phyloP scores from a whole-genome alignment of 2,888 invertebrate species.

The Apocheima hispidaria region DNA sequence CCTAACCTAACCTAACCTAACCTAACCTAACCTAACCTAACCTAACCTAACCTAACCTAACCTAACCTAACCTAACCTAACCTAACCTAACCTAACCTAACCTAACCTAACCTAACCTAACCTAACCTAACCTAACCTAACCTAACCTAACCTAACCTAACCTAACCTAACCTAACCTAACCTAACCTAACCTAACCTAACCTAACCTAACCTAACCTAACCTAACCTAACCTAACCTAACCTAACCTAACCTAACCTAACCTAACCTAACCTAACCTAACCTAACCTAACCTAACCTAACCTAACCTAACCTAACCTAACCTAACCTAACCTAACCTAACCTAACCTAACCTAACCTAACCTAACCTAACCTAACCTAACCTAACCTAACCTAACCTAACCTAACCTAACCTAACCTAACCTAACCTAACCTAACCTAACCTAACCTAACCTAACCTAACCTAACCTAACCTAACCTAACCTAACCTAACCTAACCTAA shows the following conservation, averaged over 20 bases:
- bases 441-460: constrained; percentile 23
- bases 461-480: constrained; percentile 23
- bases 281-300: constrained; percentile 27
- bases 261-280: constrained; percentile 27
- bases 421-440: constrained; percentile 24
- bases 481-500: constrained; percentile 23
- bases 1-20: constrained; percentile 29
- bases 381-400: constrained; percentile 26
- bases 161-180: constrained; percentile 27
- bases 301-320: constrained; percentile 27
- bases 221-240: constrained; percentile 26
- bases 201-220: constrained; percentile 28
- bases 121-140: constrained; percentile 27
- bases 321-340: constrained; percentile 28
- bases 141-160: constrained; percentile 27
- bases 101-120: constrained; percentile 27
- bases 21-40: constrained; percentile 23
- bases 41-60: constrained; percentile 21
- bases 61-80: constrained; percentile 27
- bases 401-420: constrained; percentile 27
- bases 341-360: constrained; percentile 27
- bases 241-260: constrained; percentile 27
- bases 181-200: constrained; percentile 27
- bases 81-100: constrained; percentile 25
- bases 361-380: constrained; percentile 28